Percentiles rank a stretch among this genome's conserved stretches.
Conservation (phyloP, 2,797 vertebrate species). For the Crenichthys baileyi region DNA sequence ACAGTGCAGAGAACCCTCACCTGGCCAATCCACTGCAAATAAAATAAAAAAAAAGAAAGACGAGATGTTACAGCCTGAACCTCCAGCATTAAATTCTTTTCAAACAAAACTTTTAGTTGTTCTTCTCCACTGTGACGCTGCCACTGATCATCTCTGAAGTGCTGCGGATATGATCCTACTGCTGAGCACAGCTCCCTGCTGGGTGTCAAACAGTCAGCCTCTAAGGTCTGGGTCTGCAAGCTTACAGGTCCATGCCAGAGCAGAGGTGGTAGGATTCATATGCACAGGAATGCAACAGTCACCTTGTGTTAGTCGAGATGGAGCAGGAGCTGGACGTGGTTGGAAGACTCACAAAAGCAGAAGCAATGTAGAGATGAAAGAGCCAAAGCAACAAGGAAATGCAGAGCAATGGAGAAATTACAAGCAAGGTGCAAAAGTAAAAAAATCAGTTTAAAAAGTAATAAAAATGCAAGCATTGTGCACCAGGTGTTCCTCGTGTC, state of each 20-base stretch:
- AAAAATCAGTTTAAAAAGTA: neutral
- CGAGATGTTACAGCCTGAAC: slow-evolving; percentile 55
- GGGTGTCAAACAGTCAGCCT: neutral
- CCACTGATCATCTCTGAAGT: neutral
- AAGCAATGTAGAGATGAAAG: neutral
- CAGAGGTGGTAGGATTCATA: neutral
- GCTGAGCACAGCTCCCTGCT: neutral
- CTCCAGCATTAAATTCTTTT: neutral
- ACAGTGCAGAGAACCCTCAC: slow-evolving; percentile 72
- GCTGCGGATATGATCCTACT: neutral
- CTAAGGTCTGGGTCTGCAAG: neutral
- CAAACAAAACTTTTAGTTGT: neutral
- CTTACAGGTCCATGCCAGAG: neutral
- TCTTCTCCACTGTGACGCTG: neutral
- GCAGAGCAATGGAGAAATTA: neutral
- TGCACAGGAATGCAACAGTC: neutral
- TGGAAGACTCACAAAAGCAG: neutral
- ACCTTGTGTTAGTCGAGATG: neutral
- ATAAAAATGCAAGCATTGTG: neutral
- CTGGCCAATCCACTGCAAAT: slow-evolving; percentile 83
- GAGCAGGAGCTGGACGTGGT: neutral
- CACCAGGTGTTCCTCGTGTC: neutral
- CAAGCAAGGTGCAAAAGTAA: neutral
- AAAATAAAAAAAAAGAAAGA: slow-evolving; percentile 55
- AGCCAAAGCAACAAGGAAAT: neutral